Evolutionary conservation across 1,140 invertebrate genomes (phyloP), one percentile per base, ranked within the genome.

Genomic region (Drosophila virilis): DNA sequence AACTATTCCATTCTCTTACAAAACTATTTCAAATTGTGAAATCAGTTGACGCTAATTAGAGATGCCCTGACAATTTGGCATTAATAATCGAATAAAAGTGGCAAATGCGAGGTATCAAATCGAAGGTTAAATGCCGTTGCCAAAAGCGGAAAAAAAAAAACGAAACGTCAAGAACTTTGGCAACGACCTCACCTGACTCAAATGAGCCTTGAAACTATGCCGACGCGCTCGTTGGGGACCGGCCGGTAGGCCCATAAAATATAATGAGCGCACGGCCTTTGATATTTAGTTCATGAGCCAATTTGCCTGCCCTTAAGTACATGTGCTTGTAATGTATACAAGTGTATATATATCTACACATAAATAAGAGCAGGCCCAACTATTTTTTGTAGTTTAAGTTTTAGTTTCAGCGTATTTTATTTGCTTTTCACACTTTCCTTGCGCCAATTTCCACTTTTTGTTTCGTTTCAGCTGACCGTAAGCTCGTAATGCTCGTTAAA

Each of bases 341-440:
- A n/a, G n/a, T 60, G 9, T 32, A 33, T 13, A 38, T 54, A 35
- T 59, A 64, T 46, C 6, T 46, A 46, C n/a, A n/a, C n/a, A n/a
- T n/a, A n/a, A n/a, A n/a, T n/a, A n/a, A n/a, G n/a, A 37, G 15
- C 10, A 52, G 65, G 77, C 13, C 65, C 55, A 74, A 66, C 64
- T 60, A 86, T 88, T 86, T 75, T 68, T 57, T 74, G 42, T 81
- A 62, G 46, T 64, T 70, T 76, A 43, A 46, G 58, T 68, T 70
- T 65, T 55, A 68, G 62, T 76, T 61, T 45, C 72, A 28, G 17
- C 45, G 45, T 33, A 51, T 60, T 84, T 84, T 64, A 70, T 79
- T 74, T 77, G 84, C 83, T 89, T 79, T 88, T 89, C 84, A 88
- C 84, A 88, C 83, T 88, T 88, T 88, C 83, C 77, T 83, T 88